These are phyloP conservation scores for Eidolon helvum DNA, from an alignment of 2,113 vertebrate species.

Conservation along the genomic window DNA sequence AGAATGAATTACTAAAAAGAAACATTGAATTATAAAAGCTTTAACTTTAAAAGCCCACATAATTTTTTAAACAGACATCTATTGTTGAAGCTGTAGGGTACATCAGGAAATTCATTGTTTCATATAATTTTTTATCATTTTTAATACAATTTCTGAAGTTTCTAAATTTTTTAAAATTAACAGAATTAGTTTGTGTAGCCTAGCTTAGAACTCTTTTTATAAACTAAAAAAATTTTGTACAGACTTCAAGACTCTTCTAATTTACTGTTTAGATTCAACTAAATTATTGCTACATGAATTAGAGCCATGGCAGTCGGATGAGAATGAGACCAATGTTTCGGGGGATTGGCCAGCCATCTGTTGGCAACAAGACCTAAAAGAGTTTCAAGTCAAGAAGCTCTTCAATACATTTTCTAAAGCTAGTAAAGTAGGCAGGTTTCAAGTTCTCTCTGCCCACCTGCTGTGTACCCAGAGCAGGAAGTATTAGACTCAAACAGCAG, in stretches of 20 bases:
- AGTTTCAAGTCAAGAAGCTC: not conserved
- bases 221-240: not conserved
- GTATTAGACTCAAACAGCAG: not conserved
- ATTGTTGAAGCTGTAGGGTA: not conserved
- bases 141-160: not conserved
- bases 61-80: not conserved
- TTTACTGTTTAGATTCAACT: not conserved
- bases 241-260: not conserved
- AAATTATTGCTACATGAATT: not conserved
- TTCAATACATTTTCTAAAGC: not conserved
- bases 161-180: not conserved
- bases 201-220: slow-evolving; percentile 1
- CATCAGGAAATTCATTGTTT: not conserved
- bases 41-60: not conserved
- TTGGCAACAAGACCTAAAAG: not conserved
- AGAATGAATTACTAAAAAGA: not conserved
- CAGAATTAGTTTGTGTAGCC: not conserved
- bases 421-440: not conserved
- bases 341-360: not conserved
- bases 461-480: not conserved
- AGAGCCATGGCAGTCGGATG: not conserved
- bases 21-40: not conserved
- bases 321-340: not conserved
- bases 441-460: not conserved
- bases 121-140: not conserved